Evolutionary conservation across 2,797 vertebrate genomes (phyloP).

Genomic region (Prunella strophiata): DNA sequence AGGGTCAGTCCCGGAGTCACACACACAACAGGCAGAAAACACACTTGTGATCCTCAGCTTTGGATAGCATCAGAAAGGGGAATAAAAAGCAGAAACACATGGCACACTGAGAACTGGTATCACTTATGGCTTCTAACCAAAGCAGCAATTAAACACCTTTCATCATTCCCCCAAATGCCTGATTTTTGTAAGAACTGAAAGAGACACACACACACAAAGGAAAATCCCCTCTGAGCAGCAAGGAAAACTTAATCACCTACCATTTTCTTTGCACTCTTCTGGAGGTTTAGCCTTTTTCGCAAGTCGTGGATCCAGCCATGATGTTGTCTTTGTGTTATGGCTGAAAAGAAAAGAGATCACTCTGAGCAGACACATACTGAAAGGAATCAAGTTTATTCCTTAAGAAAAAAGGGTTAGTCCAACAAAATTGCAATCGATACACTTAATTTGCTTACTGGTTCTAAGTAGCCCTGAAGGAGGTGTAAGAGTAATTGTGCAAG

Average conservation of each 20-base stretch:
- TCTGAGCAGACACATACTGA: conserved; percentile 83
- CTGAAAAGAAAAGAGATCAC: conserved; percentile 89
- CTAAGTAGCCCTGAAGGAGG: conserved; percentile 88
- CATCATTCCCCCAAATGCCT: conserved; percentile 52
- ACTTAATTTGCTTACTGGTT: conserved; percentile 93
- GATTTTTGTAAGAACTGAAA: conserved; percentile 54
- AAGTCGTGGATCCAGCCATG: conserved; percentile 98
- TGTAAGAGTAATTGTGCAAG: conserved; percentile 85
- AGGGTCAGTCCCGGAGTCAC: conserved; percentile 73
- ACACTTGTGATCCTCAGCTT: conserved; percentile 71
- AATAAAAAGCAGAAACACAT: conserved; percentile 76
- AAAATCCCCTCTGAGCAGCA: conserved; percentile 61
- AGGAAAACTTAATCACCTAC: conserved; percentile 86
- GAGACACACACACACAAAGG: conserved; percentile 52
- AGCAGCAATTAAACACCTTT: conserved; percentile 70
- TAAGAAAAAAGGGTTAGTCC: conserved; percentile 78
- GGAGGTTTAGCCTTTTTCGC: conserved; percentile 99
- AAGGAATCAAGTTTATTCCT: conserved; percentile 83
- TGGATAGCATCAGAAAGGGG: conserved; percentile 67
- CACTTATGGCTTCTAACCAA: conserved; percentile 69
- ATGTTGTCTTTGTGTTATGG: conserved; percentile 99
- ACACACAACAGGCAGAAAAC: conserved; percentile 74
- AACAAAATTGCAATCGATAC: conserved; percentile 92
- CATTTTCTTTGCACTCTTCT: conserved; percentile 98
- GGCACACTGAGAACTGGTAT: conserved; percentile 70